A percentile compares a stretch with the other conserved stretches of the same genome.
phyloP scores from a whole-genome alignment of 2,113 vertebrate species.

The Mus musculus region DNA sequence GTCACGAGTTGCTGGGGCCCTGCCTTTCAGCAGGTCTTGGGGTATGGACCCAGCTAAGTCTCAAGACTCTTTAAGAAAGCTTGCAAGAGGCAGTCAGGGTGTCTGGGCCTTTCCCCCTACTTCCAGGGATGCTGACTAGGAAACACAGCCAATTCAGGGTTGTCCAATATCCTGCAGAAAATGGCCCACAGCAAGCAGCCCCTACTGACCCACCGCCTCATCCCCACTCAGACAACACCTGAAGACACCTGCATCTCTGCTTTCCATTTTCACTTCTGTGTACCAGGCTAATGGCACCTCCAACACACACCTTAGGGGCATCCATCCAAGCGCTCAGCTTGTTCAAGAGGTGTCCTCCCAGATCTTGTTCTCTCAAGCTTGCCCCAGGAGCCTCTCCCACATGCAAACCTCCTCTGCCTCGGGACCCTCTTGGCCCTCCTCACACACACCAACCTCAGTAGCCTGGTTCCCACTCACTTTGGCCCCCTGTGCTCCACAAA shows the following conservation, averaged over 20 bases:
- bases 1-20: neutral
- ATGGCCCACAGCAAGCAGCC: accelerated
- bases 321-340: neutral
- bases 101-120: accelerated
- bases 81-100: neutral
- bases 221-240: neutral
- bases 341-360: neutral
- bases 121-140: neutral
- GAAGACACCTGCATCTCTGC: neutral
- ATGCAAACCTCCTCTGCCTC: neutral
- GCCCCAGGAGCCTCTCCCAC: neutral
- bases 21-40: neutral
- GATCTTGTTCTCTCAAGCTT: neutral
- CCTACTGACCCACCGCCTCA: accelerated
- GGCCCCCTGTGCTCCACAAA: neutral
- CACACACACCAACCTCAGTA: too few species aligned
- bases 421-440: neutral
- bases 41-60: neutral
- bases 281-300: neutral
- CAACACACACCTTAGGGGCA: neutral
- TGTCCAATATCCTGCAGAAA: neutral
- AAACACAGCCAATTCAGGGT: neutral
- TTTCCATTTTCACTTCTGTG: neutral
- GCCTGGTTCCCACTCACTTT: neutral
- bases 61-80: neutral